These are phyloP conservation scores for Sebastes kiyomatsui DNA, from an alignment of 2,797 vertebrate species.

Conservation along the genomic window DNA sequence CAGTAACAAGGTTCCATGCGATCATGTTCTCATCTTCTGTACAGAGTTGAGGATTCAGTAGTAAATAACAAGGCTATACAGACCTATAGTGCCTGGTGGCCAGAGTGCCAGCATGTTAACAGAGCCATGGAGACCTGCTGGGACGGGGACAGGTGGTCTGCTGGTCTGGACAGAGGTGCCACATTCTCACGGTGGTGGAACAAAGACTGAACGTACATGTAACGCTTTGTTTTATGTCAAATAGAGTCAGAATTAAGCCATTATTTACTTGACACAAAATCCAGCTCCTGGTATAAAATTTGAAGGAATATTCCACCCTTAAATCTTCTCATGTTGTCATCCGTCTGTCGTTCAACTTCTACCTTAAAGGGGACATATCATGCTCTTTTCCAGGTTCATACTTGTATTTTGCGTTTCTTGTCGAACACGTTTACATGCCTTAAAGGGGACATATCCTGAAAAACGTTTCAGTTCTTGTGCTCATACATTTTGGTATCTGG, in stretches of 20 bases:
- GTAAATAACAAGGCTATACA: conserved; percentile 90
- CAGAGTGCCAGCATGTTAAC: conserved; percentile 73
- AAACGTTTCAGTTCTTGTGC: no score
- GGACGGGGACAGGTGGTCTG: conserved; percentile 43
- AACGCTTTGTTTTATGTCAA: not conserved
- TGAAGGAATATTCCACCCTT: not conserved
- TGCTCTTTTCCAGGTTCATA: no score
- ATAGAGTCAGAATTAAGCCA: not conserved
- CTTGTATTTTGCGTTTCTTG: no score
- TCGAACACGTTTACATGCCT: not conserved
- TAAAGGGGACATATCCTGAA: no score
- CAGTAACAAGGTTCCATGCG: conserved; percentile 91
- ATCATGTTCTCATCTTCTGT: conserved; percentile 82
- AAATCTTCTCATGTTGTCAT: not conserved
- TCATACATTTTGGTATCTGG: no score
- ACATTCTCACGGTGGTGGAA: conserved; percentile 9
- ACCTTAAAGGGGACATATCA: not conserved
- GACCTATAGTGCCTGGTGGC: conserved; percentile 80
- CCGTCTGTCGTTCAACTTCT: not conserved
- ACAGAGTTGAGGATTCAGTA: conserved; percentile 92
- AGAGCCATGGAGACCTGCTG: conserved; percentile 50
- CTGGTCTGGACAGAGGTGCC: conserved; percentile 41
- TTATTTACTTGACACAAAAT: not conserved
- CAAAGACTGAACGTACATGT: not conserved
- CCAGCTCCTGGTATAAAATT: conserved; percentile 2